Base-by-base conservation (phyloP, 2,888 invertebrate genomes). In the Tipula confusa region DNA sequence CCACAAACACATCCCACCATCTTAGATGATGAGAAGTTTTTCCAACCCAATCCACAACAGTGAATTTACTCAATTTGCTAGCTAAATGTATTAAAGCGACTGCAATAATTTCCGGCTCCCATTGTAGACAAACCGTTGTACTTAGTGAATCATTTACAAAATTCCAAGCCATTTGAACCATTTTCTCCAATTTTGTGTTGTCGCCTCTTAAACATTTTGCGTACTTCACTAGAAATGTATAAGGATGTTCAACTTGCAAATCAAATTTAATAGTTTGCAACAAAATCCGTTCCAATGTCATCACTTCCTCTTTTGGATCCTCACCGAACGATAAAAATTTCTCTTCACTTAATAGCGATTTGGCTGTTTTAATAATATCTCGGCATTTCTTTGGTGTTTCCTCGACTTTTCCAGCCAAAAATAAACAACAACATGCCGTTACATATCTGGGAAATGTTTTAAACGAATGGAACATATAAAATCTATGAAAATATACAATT, bases 131-230 rank as follows among this genome's bases (percentile, higher is more conserved):
- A 81, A 99, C 92, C 0, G 98, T 98, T 2, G 99, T 99, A 88
- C 98, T 98, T 85, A 98, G 92, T 92, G 96, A 96, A 90, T 99
- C 99, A 90, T 99, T 99, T 0, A 99, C 97, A 89, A 99, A 99
- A 4, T 98, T 99, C 99, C 99, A 99, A 0, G 98, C 98, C 97
- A 98, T 98, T 90, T 99, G 98, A 0, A 99, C 97, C 95, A 99
- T 96, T 89, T 97, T 97, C 87, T 98, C 96, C 83, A 98, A 90
- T 89, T 97, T 97, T n/a, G 92, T 92, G 88, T 97, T 97, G 88
- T 98, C 98, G 33, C 97, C 97, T 90, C 96, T 97, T 84, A 98
- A 91, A 87, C 96, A 95, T 89, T 98, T 98, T 11, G 97, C 98
- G 90, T 98, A 99, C 88, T 96, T 97, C 29, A 98, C 89, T 84